Base-by-base conservation (phyloP, 1,140 invertebrate species). In the Drosophila sechellia region DNA sequence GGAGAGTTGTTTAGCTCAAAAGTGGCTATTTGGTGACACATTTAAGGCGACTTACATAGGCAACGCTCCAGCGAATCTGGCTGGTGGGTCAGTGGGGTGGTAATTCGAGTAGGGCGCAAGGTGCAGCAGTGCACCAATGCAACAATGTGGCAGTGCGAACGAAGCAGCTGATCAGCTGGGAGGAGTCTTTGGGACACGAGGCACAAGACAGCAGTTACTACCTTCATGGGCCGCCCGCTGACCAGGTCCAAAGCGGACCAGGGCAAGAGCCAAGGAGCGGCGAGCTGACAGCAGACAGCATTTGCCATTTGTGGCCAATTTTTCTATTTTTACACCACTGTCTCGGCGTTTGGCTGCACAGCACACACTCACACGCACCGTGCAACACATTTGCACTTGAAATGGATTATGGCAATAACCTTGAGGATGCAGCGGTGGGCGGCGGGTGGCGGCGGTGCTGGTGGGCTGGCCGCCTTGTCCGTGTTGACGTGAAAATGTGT, bases 321-420 rank as follows among this genome's bases (percentile, higher is more conserved):
- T 72, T 71, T 57, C 53, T 72, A 60, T 72, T 59, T 72, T 58
- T 69, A 49, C 48, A n/a, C 48, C 25, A 11, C 25, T 31, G 50
- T 55, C 60, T 27, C 74, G 72, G 46, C 52, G 57, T 74, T 55
- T 43, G 50, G 53, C 37, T n/a, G 31, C 31, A 27, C 27, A 27
- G 27, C 12, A 58, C 42, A 59, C 49, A 43, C 40, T 57, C 48
- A 42, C 43, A 65, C 53, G 64, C 59, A 65, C 83, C 74, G 66
- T 83, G 76, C 84, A 89, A 87, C 84, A 87, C 84, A 78, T 86
- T 86, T 86, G 78, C 78, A 87, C 84, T 87, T 87, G 84, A 87
- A 87, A 89, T 80, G 84, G 84, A 87, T 87, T 87, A 87, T 89
- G 84, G 84, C 84, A 87, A 87, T 89, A 87, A 87, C 84, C 84